Percentiles rank a stretch among this genome's conserved stretches.
Evolutionary conservation across 92 coral and sea anemone genomes (phyloP).

Genomic region (Anthopleura xanthogrammica): DNA sequence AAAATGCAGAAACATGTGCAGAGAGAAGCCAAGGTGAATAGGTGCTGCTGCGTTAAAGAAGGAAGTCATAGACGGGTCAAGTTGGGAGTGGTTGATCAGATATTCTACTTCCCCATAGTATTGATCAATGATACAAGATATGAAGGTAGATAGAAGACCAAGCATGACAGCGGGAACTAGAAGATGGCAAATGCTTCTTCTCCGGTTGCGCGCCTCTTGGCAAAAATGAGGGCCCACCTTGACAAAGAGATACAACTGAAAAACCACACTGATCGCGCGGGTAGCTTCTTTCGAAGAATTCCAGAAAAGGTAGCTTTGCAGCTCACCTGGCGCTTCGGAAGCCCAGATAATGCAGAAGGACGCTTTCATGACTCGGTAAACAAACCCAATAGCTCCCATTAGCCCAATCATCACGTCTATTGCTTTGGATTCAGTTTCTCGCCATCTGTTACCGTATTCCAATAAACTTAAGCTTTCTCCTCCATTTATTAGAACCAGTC

Average conservation of each 20-base stretch:
- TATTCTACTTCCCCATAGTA: constrained; percentile 67
- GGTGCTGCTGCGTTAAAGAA: constrained; percentile 75
- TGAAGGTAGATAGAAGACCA: constrained; percentile 52
- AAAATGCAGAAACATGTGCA: constrained; percentile 84
- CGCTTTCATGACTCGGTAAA: constrained; percentile 70
- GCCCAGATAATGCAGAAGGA: constrained; percentile 64
- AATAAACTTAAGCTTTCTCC: not conserved
- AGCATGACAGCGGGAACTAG: constrained; percentile 69
- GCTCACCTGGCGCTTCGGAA: constrained; percentile 4
- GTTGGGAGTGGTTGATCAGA: constrained; percentile 38
- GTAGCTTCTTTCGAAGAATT: constrained; percentile 52
- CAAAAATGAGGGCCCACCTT: constrained; percentile 84
- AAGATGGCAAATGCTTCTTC: constrained; percentile 49
- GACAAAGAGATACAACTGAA: constrained; percentile 75
- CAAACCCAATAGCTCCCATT: constrained; percentile 70
- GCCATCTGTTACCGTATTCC: constrained; percentile 52
- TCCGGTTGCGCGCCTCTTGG: constrained; percentile 39
- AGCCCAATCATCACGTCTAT: constrained; percentile 84
- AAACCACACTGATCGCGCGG: constrained; percentile 66
- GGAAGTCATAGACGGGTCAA: constrained; percentile 49
- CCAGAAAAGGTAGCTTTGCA: constrained; percentile 58
- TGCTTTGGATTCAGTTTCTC: constrained; percentile 84
- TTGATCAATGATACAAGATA: constrained; percentile 72
- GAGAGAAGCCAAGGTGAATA: constrained; percentile 76
- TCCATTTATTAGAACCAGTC: constrained; percentile 56